These are phyloP conservation scores for Acanthoscelides obtectus DNA, from an alignment of 2,888 invertebrate species.

Conservation along the genomic window DNA sequence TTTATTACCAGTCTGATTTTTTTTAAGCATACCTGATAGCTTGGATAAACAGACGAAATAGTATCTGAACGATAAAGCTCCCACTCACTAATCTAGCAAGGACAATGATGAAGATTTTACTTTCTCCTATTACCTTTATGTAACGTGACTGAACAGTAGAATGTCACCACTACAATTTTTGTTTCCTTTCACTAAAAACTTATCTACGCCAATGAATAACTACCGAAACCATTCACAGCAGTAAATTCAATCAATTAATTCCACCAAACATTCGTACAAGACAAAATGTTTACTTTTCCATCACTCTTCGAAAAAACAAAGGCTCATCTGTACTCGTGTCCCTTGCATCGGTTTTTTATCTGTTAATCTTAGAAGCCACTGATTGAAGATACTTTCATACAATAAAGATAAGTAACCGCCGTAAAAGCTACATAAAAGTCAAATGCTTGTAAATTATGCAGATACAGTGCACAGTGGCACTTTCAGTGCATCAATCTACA, in stretches of 20 bases:
- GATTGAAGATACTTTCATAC: background rate
- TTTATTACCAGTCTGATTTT: too few relatives aligned
- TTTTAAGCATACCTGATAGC: too few relatives aligned
- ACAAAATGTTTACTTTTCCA: background rate
- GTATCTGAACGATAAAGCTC: too few relatives aligned
- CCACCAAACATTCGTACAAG: background rate
- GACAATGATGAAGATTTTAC: too few relatives aligned
- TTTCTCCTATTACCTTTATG: too few relatives aligned
- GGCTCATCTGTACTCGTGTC: background rate
- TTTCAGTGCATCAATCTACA: background rate
- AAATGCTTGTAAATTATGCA: background rate
- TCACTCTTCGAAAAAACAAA: background rate
- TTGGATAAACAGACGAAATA: too few relatives aligned
- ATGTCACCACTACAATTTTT: too few relatives aligned
- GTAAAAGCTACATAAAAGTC: background rate
- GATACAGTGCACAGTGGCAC: background rate
- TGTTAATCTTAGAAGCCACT: background rate
- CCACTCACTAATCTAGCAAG: too few relatives aligned
- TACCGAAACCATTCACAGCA: background rate
- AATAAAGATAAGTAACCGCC: background rate
- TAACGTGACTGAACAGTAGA: too few relatives aligned
- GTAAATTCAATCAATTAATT: background rate
- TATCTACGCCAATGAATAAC: background rate
- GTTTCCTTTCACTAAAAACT: background rate
- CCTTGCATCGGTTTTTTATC: background rate